These are phyloP conservation scores for Xylocampa areola DNA, from an alignment of 2,888 invertebrate genomes.

Conservation along the genomic window DNA sequence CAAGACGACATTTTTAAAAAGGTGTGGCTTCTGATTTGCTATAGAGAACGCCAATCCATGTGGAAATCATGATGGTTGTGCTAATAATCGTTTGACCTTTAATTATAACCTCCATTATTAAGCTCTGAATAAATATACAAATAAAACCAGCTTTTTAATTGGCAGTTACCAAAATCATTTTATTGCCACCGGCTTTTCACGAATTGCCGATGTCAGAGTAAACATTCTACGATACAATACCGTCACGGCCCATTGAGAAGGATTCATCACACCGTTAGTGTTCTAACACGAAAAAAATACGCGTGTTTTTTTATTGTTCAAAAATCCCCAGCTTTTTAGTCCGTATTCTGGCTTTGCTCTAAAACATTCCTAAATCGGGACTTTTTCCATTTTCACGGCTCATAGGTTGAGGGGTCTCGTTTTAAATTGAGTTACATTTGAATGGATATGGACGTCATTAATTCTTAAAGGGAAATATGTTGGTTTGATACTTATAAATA, in stretches of 20 bases:
- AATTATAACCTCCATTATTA: no score
- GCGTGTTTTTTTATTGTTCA: slow-evolving; percentile 10
- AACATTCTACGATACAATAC: slow-evolving; percentile 17
- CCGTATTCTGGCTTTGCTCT: slow-evolving; percentile 40
- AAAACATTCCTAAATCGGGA: slow-evolving; percentile 37
- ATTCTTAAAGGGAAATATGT: neutral
- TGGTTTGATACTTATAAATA: neutral
- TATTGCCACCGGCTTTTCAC: neutral
- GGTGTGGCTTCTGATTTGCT: no score
- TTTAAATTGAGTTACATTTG: slow-evolving; percentile 30
- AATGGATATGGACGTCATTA: slow-evolving; percentile 6
- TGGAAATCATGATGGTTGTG: no score
- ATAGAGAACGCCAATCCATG: no score
- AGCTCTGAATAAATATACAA: no score
- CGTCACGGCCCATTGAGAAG: slow-evolving; percentile 26
- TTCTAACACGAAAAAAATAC: slow-evolving; percentile 29
- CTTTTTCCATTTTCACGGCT: slow-evolving; percentile 42
- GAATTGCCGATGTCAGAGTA: neutral
- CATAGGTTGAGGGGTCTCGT: slow-evolving; percentile 23
- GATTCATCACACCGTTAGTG: slow-evolving; percentile 39
- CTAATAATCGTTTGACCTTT: no score
- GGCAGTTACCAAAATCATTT: neutral
- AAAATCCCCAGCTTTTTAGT: slow-evolving; percentile 33
- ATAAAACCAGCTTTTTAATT: neutral
- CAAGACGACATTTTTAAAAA: no score